Evolutionary conservation across 2,888 invertebrate genomes (phyloP).

Genomic region (Clusia tigrina): DNA sequence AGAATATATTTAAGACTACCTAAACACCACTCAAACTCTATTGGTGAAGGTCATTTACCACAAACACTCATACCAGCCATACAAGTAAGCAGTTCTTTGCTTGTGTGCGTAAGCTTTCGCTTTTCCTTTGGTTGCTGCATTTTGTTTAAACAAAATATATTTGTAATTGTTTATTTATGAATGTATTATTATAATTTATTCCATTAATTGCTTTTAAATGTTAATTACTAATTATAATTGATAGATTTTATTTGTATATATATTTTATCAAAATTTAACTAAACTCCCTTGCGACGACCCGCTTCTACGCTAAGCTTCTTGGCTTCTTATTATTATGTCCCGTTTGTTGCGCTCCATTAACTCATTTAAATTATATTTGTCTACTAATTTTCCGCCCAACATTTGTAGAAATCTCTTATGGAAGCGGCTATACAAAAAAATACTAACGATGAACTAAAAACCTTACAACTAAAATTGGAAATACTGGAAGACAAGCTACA

Average conservation of each 20-base stretch:
- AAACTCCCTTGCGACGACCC: too few relatives aligned
- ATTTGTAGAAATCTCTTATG: constrained; percentile 66
- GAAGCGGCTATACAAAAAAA: constrained; percentile 67
- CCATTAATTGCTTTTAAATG: constrained; percentile 2
- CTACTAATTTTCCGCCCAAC: constrained; percentile 53
- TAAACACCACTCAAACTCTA: constrained; percentile 23
- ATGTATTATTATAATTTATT: constrained; percentile 17
- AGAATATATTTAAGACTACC: constrained; percentile 54
- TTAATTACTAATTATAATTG: too few relatives aligned
- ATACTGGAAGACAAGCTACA: constrained; percentile 68
- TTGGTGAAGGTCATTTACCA: constrained; percentile 20
- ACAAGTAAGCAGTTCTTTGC: constrained; percentile 11
- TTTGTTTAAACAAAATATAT: constrained; percentile 18
- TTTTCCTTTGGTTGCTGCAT: not conserved
- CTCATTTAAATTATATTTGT: constrained; percentile 36
- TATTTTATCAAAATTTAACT: too few relatives aligned
- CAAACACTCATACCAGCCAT: constrained; percentile 12
- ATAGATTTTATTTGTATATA: too few relatives aligned
- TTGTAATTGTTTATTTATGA: constrained; percentile 30
- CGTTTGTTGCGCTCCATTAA: constrained; percentile 6
- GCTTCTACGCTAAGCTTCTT: constrained; percentile 21
- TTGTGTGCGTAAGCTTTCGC: constrained; percentile 8
- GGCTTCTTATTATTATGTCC: constrained; percentile 25
- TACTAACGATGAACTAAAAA: constrained; percentile 67
- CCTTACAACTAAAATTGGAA: constrained; percentile 68